Evolutionary conservation across 2,888 invertebrate genomes (phyloP), one percentile per base, ranked within the genome.

Genomic region (Leistus spinibarbis): DNA sequence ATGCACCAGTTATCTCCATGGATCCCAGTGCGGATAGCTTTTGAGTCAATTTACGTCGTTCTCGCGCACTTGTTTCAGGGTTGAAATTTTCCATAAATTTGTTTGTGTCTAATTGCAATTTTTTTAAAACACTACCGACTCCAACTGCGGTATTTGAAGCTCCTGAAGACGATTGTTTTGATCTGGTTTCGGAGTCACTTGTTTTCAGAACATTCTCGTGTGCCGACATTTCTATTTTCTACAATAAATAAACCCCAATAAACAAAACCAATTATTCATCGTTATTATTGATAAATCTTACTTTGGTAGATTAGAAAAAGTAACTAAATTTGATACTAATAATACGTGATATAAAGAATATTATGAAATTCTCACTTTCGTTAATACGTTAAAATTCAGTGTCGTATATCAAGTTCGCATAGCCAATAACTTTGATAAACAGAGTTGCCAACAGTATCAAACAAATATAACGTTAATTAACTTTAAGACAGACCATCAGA

Each of bases 11-110:
- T 57, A 83, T 82, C 82, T 89, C 89, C 53, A 86, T 87, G 76
- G 89, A 88, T 85, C 79, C 81, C 76, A 84, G 85, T 54, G 86
- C 86, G 79, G 88, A 87, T 19, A 90, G 85, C 84, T 92, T 91
- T 60, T 94, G 88, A 80, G 91, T 90, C 79, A 94, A 85, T 85
- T 95, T 95, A 65, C 94, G 88, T 81, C 92, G 90, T 86, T 96
- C 93, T 64, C 94, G 87, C 62, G 90, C 90, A 78, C 95, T 94
- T 77, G 90, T 91, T 83, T 94, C 94, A 0, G 95, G 95, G 84
- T 94, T 92, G 81, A 93, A 93, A 82, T 92, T 90, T 78, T 90
- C 87, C 79, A 86, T 79, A 77, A 87, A 87, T 77, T 81, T 83
- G n/a, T 78, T 77, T 27, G 78, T 74, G 56, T 72, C 77, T 10